Evolutionary conservation across 2,113 vertebrate species (phyloP), one percentile per base, ranked within the genome.

Genomic region (Panthera uncia): DNA sequence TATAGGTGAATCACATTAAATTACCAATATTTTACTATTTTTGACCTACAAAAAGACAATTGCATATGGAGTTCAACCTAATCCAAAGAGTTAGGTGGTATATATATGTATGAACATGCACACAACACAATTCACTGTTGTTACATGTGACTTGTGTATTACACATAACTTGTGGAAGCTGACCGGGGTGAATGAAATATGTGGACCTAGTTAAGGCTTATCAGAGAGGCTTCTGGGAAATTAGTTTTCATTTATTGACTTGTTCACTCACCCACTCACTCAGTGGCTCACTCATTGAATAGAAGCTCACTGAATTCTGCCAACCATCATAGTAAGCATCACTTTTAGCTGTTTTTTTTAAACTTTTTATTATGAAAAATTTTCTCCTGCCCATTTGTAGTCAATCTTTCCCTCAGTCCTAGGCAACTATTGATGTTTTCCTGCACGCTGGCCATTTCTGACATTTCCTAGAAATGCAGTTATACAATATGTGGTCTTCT

Each of bases 221-320:
- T n/a, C n/a, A 79, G 82, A 83, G 87, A 94, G 79, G 36, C 73
- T 79, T 90, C 66, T 89, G 93, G 78, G 55, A 95, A 95, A 27
- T 91, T 73, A 36, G 71, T 88, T 94, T 85, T 89, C n/a, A 61
- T 92, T 95, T 52, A 27, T 82, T 82, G 57, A 93, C 9, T 71
- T 33, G 45, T 45, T 73, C 52, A 87, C 55, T 79, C 61, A 73
- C 38, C 45, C 19, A 78, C 36, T 57, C 41, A 88, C 41, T 87
- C 38, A 41, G 45, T 93, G 48, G 48, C 38, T 93, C 11, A 63
- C 11, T 96, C 33, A 87, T 6, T 55, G 84, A 85, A 55, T 27
- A 86, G 90, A 90, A 94, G 84, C 19, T 92, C 57, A 82, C 29
- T 82, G 19, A 92, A 80, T 94, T 96, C 68, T 97, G 25, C 79